Conservation (phyloP, 2,888 invertebrate species). For the Parnassius mnemosyne region DNA sequence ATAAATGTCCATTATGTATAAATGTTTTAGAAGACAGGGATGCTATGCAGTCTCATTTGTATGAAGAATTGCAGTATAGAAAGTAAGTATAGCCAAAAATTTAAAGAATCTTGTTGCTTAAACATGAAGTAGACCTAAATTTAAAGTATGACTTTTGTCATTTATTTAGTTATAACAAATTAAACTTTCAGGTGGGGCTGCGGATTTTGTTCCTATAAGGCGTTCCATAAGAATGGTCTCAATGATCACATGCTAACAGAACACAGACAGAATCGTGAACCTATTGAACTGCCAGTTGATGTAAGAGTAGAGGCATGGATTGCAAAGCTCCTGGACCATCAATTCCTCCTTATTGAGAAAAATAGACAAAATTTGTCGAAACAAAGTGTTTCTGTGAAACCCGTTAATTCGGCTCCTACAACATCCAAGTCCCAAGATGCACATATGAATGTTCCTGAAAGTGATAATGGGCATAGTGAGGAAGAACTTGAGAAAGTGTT, state of each 20-base stretch:
- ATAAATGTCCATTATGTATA: constrained; percentile 82
- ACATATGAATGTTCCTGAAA: constrained; percentile 3
- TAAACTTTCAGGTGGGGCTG: constrained; percentile 79
- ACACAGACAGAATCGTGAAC: constrained; percentile 60
- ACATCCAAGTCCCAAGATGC: constrained; percentile 7
- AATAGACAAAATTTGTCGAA: constrained; percentile 47
- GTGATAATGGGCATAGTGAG: constrained; percentile 19
- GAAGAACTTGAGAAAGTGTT: constrained; percentile 53
- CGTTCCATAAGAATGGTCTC: constrained; percentile 77
- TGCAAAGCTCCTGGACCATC: constrained; percentile 50
- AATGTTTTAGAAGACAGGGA: constrained; percentile 78
- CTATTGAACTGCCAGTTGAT: constrained; percentile 63
- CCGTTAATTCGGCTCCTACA: constrained; percentile 31
- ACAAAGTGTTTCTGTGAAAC: constrained; percentile 42
- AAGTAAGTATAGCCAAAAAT: constrained; percentile 69
- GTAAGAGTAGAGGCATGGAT: constrained; percentile 78
- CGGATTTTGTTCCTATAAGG: constrained; percentile 78
- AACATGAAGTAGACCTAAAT: too few species aligned
- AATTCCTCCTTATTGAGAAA: constrained; percentile 47
- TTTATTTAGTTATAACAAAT: too few species aligned
- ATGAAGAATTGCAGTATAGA: constrained; percentile 83
- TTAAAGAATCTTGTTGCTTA: too few species aligned
- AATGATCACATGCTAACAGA: constrained; percentile 76
- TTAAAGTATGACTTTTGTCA: too few species aligned
- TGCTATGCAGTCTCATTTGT: constrained; percentile 84